Base-by-base conservation (phyloP, 2,888 invertebrate species). In the Phania funesta region DNA sequence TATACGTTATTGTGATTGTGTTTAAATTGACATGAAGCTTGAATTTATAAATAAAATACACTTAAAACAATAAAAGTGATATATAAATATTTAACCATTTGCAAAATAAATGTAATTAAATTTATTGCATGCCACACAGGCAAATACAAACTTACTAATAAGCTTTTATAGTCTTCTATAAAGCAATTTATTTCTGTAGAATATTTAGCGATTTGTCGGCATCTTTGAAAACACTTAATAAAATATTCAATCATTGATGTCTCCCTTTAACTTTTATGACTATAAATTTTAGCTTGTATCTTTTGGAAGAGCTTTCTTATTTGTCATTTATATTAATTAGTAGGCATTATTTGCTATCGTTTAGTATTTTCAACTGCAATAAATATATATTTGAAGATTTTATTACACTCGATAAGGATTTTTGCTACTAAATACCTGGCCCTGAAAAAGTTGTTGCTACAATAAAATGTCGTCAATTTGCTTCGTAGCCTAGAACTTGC, bases 21-120 rank as follows among this genome's bases (percentile, higher is more conserved):
- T 20, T 26, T 5, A 20, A 60, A 41, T 41, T 26, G 6, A 38
- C 26, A 52, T 60, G 7, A 62, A 73, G 38, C 58, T 16, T 44
- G 24, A 74, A 44, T 18, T 52, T 56, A 67, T 75, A 52, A 73
- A 70, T 70, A 11, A 35, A 26, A 62, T 46, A 46, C 35, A 54
- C 56, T 24, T 62, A 46, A 68, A 64, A 54, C 35, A 46, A 77
- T 54, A 70, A 46, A 68, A 77, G 26, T 62, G 24, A 46, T 20
- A 29, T 54, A 77, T 54, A 52, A 77, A 70, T 77, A 26, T 68
- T 77, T 38, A 64, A 48, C 35, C 22, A 76, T 52, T 32, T 9
- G n/a, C 13, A 76, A 64, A 70, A 56, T 62, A 77, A 65, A 70
- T 38, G 26, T 70, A 70, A 70, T 70, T 77, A 77, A 77, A 77